Evolutionary conservation across 2,888 invertebrate genomes (phyloP), one percentile per base, ranked within the genome.

Genomic region (Ashinkailepas kermadecensis): DNA sequence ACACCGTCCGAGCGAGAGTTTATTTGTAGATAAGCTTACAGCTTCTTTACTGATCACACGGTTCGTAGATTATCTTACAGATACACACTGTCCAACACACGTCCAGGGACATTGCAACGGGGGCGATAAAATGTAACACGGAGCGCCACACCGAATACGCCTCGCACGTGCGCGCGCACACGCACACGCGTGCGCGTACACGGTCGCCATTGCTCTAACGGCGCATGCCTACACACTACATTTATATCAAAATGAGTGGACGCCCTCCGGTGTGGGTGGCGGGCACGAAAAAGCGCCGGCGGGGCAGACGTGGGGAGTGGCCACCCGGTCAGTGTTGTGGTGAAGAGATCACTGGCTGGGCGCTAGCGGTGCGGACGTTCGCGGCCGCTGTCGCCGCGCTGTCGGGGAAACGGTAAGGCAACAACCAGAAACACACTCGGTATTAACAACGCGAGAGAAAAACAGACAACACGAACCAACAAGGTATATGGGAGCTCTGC

Each of bases 11-110:
- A 74, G 54, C 74, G 18, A 74, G 74, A 74, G 56, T 74, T 54
- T 74, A 74, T 74, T 74, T 74, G 74, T 74, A 74, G 74, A 74
- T 74, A 74, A 74, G 74, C 74, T 74, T 74, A 74, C 74, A 74
- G 74, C 74, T 74, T 56, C 74, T 21, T 54, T 74, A 74, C 74
- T 56, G 74, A 74, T 74, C 74, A 74, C 74, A 74, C 74, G 54
- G 74, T 74, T 54, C 74, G 74, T 74, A 74, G 56, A 74, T 54
- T 74, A 74, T 74, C 74, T 74, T 74, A 74, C 74, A 74, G 74
- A 74, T 74, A 74, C 23, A 74, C 74, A 74, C 56, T 54, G 74
- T 21, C 56, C 74, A 74, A 74, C 74, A 56, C 54, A 10, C 21
- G 74, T 21, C 56, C 74, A 9, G 56, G 18, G 18, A 74, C 74